phyloP scores from a whole-genome alignment of 2,888 invertebrate genomes.

The Agrotis ipsilon region DNA sequence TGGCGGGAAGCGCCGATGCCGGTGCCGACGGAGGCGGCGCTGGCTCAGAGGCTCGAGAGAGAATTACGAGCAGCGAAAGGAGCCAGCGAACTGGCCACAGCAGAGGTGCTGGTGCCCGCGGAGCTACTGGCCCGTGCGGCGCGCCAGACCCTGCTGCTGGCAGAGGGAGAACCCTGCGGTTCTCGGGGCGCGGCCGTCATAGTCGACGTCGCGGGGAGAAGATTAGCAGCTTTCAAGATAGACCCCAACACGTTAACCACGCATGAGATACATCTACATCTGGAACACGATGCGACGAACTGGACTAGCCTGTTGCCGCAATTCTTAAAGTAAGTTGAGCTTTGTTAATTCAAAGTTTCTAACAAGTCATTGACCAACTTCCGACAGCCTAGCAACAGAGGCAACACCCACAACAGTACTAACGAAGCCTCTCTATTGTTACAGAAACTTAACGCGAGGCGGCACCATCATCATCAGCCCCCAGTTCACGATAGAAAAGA shows the following conservation, averaged over 20 bases:
- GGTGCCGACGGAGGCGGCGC: slow-evolving; percentile 92
- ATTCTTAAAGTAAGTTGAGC: slow-evolving; percentile 95
- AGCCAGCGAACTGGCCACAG: slow-evolving; percentile 94
- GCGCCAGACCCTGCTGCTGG: slow-evolving; percentile 95
- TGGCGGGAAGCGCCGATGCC: slow-evolving; percentile 88
- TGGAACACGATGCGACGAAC: slow-evolving; percentile 96
- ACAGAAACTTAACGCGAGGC: slow-evolving; percentile 96
- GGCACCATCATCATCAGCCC: slow-evolving; percentile 97
- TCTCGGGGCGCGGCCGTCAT: slow-evolving; percentile 96
- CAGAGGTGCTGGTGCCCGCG: slow-evolving; percentile 96
- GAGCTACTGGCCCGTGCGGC: slow-evolving; percentile 95
- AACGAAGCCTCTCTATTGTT: slow-evolving; percentile 68
- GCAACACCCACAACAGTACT: slow-evolving; percentile 49
- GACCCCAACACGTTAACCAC: slow-evolving; percentile 97
- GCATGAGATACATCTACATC: slow-evolving; percentile 96
- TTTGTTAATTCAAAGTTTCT: slow-evolving; percentile 24
- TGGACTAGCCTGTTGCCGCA: slow-evolving; percentile 97
- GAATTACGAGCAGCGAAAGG: slow-evolving; percentile 95
- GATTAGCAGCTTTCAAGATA: slow-evolving; percentile 96
- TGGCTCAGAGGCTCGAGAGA: slow-evolving; percentile 94
- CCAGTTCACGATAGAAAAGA: slow-evolving; percentile 97
- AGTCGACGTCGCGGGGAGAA: slow-evolving; percentile 95
- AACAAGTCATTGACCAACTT: slow-evolving; percentile 25
- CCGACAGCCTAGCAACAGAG: slow-evolving; percentile 48
- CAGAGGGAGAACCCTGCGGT: slow-evolving; percentile 97